Percentiles rank a stretch among this genome's conserved stretches.
Evolutionary conservation across 2,113 vertebrate species (phyloP).

Genomic region (Dolichallabes microphthalmus): DNA sequence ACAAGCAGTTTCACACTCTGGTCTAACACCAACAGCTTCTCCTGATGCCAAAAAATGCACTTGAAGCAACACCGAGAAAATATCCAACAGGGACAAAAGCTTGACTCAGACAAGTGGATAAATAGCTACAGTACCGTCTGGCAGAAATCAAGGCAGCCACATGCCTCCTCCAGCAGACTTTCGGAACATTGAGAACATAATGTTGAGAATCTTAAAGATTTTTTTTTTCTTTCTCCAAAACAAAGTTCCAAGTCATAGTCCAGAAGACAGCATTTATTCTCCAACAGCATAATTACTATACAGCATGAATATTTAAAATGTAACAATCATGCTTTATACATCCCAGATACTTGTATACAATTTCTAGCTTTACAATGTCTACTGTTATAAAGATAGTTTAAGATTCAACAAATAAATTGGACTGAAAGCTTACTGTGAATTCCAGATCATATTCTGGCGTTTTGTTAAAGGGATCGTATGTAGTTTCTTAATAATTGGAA

Average conservation of each 20-base stretch:
- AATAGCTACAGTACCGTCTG: conserved; percentile 36
- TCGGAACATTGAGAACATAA: neutral
- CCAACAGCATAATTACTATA: neutral
- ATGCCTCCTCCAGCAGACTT: neutral
- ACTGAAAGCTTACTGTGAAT: neutral
- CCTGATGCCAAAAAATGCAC: conserved; percentile 44
- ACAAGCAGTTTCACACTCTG: conserved; percentile 47
- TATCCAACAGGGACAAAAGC: conserved; percentile 54
- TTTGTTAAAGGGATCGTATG: neutral
- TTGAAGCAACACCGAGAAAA: conserved; percentile 49
- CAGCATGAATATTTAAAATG: neutral
- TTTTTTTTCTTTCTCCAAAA: neutral
- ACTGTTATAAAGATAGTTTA: neutral
- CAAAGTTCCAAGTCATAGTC: neutral
- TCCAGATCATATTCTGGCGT: neutral
- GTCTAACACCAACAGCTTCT: conserved; percentile 47
- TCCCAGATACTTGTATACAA: neutral
- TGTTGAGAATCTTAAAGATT: neutral
- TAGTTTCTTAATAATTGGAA: neutral
- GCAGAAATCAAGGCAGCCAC: conserved; percentile 11
- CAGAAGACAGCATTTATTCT: neutral
- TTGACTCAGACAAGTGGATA: conserved; percentile 50
- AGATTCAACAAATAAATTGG: neutral
- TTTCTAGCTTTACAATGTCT: neutral
- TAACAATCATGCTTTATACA: neutral